phyloP scores from a whole-genome alignment of 2,113 vertebrate species.

The Laterallus jamaicensis region DNA sequence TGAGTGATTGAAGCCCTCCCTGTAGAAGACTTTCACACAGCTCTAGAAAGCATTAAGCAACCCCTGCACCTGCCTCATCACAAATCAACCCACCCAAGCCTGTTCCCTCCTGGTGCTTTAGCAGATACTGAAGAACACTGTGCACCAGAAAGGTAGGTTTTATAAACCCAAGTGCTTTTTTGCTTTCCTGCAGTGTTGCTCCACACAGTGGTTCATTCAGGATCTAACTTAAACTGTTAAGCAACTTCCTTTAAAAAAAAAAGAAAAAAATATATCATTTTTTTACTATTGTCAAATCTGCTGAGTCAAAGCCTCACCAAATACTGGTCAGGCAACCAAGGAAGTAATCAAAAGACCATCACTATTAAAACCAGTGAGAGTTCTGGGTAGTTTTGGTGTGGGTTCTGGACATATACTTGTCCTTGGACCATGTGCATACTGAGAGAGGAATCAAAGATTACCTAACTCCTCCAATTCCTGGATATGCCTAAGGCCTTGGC shows the following conservation, averaged over 20 bases:
- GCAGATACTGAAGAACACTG: background rate
- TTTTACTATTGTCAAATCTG: background rate
- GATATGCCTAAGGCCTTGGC: background rate
- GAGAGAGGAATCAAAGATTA: background rate
- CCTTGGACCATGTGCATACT: background rate
- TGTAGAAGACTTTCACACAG: background rate
- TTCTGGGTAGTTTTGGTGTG: background rate
- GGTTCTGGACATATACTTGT: background rate
- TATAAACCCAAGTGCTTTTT: background rate
- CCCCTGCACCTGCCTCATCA: background rate
- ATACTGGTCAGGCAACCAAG: background rate
- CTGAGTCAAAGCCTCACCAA: background rate
- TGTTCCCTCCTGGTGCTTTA: background rate
- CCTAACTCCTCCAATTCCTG: background rate
- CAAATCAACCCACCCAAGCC: background rate
- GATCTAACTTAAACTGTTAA: background rate
- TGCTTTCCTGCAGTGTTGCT: background rate
- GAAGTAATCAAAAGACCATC: background rate
- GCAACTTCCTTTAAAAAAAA: too few species aligned
- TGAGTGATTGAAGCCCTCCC: background rate
- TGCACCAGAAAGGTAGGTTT: background rate
- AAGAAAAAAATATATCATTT: too few species aligned
- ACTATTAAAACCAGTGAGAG: background rate
- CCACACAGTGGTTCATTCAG: background rate
- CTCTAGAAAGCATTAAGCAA: background rate